These are phyloP conservation scores for Molossus alvarezi DNA, from an alignment of 2,797 vertebrate species.

Conservation along the genomic window DNA sequence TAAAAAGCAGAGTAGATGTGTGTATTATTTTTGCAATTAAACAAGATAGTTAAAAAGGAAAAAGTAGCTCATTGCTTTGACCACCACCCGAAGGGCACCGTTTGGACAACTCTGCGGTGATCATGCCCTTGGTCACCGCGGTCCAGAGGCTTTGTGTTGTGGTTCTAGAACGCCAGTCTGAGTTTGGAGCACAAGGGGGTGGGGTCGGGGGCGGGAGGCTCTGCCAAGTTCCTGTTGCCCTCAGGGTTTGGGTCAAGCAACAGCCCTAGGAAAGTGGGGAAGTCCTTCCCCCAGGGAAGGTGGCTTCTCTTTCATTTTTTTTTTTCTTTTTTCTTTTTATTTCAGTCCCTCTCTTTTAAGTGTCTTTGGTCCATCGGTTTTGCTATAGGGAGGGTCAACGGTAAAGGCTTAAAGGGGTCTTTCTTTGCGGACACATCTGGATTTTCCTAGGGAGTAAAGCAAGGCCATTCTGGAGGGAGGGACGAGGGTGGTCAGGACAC, in stretches of 20 bases:
- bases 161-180: background rate
- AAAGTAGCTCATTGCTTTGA: background rate
- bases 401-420: background rate
- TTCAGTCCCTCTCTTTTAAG: background rate
- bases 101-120: background rate
- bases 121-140: fast-evolving
- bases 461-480: background rate
- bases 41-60: background rate
- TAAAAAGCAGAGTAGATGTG: background rate
- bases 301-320: background rate
- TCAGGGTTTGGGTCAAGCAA: background rate
- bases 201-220: background rate
- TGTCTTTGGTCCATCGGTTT: background rate
- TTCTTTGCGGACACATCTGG: background rate
- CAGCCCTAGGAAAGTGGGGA: background rate
- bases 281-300: background rate
- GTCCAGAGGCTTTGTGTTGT: background rate
- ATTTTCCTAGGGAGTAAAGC: background rate
- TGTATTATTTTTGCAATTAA: constrained; percentile 4
- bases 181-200: background rate
- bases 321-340: background rate
- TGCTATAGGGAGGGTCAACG: background rate
- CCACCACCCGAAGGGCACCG: background rate
- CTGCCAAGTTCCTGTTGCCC: fast-evolving
- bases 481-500: fast-evolving